These are phyloP conservation scores for Coronaproctus castanopsis DNA, from an alignment of 2,888 invertebrate species.

Conservation along the genomic window DNA sequence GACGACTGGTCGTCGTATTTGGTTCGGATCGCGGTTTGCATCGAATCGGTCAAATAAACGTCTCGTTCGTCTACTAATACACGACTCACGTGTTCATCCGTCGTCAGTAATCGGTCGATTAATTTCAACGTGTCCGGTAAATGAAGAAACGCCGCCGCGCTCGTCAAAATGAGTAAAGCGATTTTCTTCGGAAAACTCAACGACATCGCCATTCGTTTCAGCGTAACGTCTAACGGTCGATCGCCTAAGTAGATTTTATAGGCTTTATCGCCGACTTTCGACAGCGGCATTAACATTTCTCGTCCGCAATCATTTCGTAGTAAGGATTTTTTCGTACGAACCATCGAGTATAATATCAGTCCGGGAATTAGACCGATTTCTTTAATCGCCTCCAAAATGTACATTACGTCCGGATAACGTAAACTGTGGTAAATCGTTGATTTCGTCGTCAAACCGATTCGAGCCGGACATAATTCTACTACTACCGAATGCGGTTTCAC, in stretches of 20 bases:
- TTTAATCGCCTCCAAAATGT: conserved; percentile 6
- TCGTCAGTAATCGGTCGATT: conserved; percentile 6
- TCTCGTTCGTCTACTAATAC: conserved; percentile 11
- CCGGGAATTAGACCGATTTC: conserved; percentile 11
- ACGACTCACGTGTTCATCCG: conserved; percentile 7
- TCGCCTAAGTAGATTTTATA: conserved; percentile 14
- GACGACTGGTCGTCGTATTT: not conserved
- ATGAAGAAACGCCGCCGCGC: conserved; percentile 5
- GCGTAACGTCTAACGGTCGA: conserved; percentile 10
- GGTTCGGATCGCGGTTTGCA: conserved; percentile 8
- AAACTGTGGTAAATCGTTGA: conserved; percentile 7
- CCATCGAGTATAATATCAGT: conserved; percentile 13
- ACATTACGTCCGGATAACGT: conserved; percentile 5
- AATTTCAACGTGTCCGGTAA: conserved; percentile 5
- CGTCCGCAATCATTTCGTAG: conserved; percentile 10
- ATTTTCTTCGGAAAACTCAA: conserved; percentile 8
- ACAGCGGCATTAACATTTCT: conserved; percentile 7
- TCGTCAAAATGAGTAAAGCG: conserved; percentile 9
- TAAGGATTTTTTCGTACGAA: conserved; percentile 10
- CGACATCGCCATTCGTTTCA: conserved; percentile 11
- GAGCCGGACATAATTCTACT: conserved; percentile 9
- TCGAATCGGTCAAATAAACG: conserved; percentile 11
- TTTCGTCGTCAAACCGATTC: conserved; percentile 10
- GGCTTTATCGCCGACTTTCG: conserved; percentile 11
- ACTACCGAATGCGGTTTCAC: conserved; percentile 11